Conservation (phyloP, 2,797 vertebrate genomes). For the Australoheros facetus region DNA sequence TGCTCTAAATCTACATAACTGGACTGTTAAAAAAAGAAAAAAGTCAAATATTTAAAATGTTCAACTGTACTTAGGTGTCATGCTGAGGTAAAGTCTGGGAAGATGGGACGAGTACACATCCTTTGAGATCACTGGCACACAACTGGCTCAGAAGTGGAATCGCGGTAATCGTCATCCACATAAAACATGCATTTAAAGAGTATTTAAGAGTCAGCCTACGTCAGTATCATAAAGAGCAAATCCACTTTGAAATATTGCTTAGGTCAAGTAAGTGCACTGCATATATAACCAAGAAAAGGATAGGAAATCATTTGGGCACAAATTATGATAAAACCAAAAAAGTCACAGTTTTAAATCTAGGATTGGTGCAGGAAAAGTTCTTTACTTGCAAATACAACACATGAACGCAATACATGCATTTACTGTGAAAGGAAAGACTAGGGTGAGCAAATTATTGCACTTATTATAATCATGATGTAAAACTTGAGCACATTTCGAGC, state of each 20-base stretch:
- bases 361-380: not conserved
- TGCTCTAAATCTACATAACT: not conserved
- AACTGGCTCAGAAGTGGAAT: conserved; percentile 67
- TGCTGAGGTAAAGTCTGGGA: conserved; percentile 39
- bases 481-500: not conserved
- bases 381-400: not conserved
- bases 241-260: conserved; percentile 66
- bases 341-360: not conserved
- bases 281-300: conserved; percentile 45
- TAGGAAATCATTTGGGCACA: conserved; percentile 21
- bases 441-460: not conserved
- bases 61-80: conserved; percentile 16
- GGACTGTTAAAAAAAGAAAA: not conserved
- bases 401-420: too few species aligned
- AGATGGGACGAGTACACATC: conserved; percentile 29
- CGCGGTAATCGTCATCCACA: conserved; percentile 69
- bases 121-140: conserved; percentile 61
- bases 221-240: conserved; percentile 69
- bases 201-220: conserved; percentile 72
- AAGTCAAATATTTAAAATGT: not conserved
- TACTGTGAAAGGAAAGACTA: not conserved
- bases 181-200: conserved; percentile 71
- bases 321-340: not conserved
- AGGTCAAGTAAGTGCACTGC: conserved; percentile 55
- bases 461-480: not conserved